A percentile compares a stretch with the other conserved stretches of the same genome.
These are phyloP conservation scores for Axea sp. DNA, from an alignment of 2,888 invertebrate species.

Conservation along the genomic window DNA sequence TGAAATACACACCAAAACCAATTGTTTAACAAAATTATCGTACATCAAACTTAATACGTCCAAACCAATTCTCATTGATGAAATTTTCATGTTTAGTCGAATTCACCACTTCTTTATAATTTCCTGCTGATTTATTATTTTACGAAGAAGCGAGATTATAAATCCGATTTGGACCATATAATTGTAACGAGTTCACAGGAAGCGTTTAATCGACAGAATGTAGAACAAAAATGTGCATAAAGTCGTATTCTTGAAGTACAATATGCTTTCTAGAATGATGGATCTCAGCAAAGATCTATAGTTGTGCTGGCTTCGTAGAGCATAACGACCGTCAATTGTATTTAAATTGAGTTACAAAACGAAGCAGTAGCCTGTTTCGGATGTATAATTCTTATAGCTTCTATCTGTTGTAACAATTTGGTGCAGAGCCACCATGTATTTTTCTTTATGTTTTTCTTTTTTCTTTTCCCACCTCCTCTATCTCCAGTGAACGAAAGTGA, in stretches of 20 bases:
- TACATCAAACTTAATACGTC: too few species aligned
- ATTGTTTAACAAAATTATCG: too few species aligned
- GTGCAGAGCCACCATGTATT: too few species aligned
- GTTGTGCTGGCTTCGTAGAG: constrained; percentile 48
- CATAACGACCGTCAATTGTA: constrained; percentile 60
- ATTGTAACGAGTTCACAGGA: constrained; percentile 15
- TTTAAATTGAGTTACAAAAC: constrained; percentile 61
- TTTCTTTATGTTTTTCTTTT: constrained; percentile 28
- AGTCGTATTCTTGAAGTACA: constrained; percentile 30
- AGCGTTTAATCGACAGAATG: constrained; percentile 30
- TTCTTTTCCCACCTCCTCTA: too few species aligned
- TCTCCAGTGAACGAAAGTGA: constrained; percentile 5
- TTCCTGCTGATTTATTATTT: too few species aligned
- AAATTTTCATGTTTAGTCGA: too few species aligned
- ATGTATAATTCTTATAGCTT: constrained; percentile 50
- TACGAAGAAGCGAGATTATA: too few species aligned
- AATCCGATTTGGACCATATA: not conserved
- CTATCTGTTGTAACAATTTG: constrained; percentile 54
- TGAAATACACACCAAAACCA: too few species aligned
- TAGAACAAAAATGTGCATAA: constrained; percentile 31
- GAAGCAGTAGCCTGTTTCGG: constrained; percentile 39
- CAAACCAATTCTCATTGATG: too few species aligned
- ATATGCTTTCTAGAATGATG: constrained; percentile 59
- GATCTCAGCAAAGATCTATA: constrained; percentile 55
- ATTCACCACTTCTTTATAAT: too few species aligned